Percentiles rank a stretch among this genome's conserved stretches.
Conservation (phyloP, 2,888 invertebrate genomes). For the Mesorhabditis sp. region DNA sequence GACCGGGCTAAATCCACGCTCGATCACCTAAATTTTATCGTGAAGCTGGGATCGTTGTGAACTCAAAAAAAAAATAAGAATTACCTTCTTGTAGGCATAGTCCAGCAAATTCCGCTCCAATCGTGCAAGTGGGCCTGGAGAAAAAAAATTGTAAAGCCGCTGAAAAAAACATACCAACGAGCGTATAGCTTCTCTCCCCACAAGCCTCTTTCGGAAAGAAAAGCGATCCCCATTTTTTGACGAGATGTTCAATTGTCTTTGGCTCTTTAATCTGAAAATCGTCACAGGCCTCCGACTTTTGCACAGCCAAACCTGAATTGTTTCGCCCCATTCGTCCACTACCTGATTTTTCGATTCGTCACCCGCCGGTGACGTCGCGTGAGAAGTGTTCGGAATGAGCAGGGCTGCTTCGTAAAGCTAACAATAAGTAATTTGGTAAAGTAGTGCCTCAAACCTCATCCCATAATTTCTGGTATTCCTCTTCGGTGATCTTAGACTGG, state of each 20-base stretch:
- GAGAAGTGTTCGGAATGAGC: conserved; percentile 46
- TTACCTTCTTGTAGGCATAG: conserved; percentile 27
- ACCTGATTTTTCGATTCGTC: conserved; percentile 16
- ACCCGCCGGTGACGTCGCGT: conserved; percentile 34
- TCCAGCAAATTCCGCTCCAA: conserved; percentile 35
- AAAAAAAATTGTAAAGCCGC: background rate
- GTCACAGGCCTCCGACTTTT: too few relatives aligned
- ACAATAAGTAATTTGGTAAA: background rate
- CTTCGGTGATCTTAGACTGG: conserved; percentile 23
- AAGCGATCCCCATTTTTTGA: conserved; percentile 45
- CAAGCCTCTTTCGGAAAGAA: conserved; percentile 43
- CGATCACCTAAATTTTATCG: conserved; percentile 13
- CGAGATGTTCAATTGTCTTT: conserved; percentile 41
- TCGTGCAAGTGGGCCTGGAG: conserved; percentile 19
- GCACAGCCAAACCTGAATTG: conserved; percentile 14
- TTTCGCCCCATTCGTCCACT: conserved; percentile 30
- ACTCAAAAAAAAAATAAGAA: background rate
- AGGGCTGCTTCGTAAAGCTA: conserved; percentile 44
- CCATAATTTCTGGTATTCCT: conserved; percentile 37
- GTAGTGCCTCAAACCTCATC: conserved; percentile 23
- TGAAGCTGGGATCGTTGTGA: background rate
- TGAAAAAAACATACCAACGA: conserved; percentile 29
- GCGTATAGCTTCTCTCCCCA: conserved; percentile 49
- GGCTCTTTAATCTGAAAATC: conserved; percentile 14
- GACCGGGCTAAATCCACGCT: conserved; percentile 41